These are phyloP conservation scores for Baccha elongata DNA, from an alignment of 2,888 invertebrate genomes.

Conservation along the genomic window DNA sequence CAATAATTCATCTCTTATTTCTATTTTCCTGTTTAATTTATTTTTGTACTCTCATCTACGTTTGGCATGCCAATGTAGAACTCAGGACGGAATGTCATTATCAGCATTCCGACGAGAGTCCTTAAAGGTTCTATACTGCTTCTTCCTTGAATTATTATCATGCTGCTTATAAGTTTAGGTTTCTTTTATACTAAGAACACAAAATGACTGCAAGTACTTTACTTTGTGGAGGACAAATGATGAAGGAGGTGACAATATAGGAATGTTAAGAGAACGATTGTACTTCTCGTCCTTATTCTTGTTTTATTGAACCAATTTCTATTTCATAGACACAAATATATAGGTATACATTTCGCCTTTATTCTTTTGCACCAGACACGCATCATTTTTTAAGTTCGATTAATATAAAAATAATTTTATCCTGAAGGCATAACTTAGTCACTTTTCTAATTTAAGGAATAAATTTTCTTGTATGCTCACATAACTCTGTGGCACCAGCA, in stretches of 20 bases:
- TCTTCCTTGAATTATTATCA: constrained; percentile 20
- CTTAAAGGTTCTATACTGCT: constrained; percentile 37
- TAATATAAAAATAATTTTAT: constrained; percentile 32
- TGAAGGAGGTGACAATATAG: not conserved
- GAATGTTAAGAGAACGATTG: constrained; percentile 60
- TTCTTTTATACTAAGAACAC: constrained; percentile 50
- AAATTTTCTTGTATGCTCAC: constrained; percentile 30
- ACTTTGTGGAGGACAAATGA: constrained; percentile 16
- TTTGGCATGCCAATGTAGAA: constrained; percentile 51
- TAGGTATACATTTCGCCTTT: constrained; percentile 24
- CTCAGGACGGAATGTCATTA: constrained; percentile 69
- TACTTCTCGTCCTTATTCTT: constrained; percentile 34
- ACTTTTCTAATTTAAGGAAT: constrained; percentile 14
- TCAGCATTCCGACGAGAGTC: constrained; percentile 68
- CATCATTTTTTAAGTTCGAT: constrained; percentile 54
- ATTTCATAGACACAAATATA: too few relatives aligned
- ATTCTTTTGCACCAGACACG: constrained; percentile 36
- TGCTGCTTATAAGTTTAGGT: constrained; percentile 17
- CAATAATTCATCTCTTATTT: constrained; percentile 49
- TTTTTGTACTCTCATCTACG: constrained; percentile 20
- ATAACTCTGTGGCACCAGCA: constrained; percentile 8
- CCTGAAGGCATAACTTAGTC: constrained; percentile 3
- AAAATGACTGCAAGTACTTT: constrained; percentile 58
- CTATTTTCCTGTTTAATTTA: constrained; percentile 57
- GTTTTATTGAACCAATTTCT: constrained; percentile 56